Conservation (phyloP, 2,797 vertebrate genomes). For the Acridotheres tristis region DNA sequence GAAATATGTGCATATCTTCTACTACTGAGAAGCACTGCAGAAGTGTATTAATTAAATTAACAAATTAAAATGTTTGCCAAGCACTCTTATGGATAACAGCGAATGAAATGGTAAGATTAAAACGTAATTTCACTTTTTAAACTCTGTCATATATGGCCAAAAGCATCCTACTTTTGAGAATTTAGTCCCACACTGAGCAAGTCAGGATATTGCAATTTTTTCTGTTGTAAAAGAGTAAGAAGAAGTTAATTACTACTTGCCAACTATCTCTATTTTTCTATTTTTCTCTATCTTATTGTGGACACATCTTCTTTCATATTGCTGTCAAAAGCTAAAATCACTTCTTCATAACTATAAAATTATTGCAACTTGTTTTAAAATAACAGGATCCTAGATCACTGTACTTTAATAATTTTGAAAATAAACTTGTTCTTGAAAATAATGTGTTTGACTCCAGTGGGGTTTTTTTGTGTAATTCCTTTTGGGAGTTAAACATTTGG, state of each 20-base stretch:
- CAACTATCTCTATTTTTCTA: neutral
- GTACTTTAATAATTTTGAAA: neutral
- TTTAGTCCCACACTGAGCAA: neutral
- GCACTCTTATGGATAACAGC: neutral
- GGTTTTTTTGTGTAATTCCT: neutral
- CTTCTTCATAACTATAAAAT: neutral
- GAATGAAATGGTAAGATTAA: neutral
- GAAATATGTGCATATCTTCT: slow-evolving; percentile 14
- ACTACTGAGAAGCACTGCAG: neutral
- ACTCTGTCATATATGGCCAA: neutral
- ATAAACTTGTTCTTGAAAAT: neutral
- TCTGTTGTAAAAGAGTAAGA: neutral
- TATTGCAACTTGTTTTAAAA: neutral
- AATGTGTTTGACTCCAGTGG: neutral
- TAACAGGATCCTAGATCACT: neutral
- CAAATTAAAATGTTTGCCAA: slow-evolving; percentile 15
- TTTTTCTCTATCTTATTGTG: neutral
- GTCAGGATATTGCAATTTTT: neutral
- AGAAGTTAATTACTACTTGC: neutral
- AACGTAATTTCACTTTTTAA: neutral
- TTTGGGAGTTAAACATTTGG: neutral
- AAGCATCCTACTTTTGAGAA: neutral
- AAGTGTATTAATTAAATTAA: slow-evolving; percentile 39
- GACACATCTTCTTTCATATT: neutral
- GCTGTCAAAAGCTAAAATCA: neutral